Conservation (phyloP, 1,140 invertebrate genomes). For the Lysiphlebus fabarum region DNA sequence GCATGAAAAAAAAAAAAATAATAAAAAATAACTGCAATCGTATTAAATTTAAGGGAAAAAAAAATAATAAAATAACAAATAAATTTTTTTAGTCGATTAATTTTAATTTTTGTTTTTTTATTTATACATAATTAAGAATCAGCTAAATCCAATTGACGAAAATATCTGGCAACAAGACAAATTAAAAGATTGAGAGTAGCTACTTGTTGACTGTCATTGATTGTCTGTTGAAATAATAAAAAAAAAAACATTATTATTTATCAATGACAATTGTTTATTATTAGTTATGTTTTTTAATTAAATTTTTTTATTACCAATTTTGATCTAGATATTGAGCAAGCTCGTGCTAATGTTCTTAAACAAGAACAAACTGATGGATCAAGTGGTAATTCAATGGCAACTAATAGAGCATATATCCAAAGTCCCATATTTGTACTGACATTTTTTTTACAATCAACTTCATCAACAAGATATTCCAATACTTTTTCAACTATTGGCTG, state of each 20-base stretch:
- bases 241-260: constrained; percentile 14
- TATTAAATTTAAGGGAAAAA: too few species aligned
- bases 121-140: constrained; percentile 42
- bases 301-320: constrained; percentile 47
- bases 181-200: constrained; percentile 61
- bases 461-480: constrained; percentile 57
- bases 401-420: constrained; percentile 62
- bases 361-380: constrained; percentile 60
- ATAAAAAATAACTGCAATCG: too few species aligned
- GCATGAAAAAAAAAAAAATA: too few species aligned
- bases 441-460: constrained; percentile 46
- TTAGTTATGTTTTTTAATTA: constrained; percentile 7
- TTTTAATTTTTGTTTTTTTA: constrained; percentile 22
- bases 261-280: too few species aligned
- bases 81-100: constrained; percentile 5
- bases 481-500: constrained; percentile 54
- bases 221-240: constrained; percentile 41
- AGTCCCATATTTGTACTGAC: constrained; percentile 46
- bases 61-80: constrained; percentile 5
- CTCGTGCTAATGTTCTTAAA: constrained; percentile 56
- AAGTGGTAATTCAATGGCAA: constrained; percentile 60
- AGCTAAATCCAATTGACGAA: constrained; percentile 61
- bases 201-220: constrained; percentile 46
- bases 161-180: constrained; percentile 61
- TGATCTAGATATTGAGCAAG: constrained; percentile 56